Percentiles rank a stretch among this genome's conserved stretches.
These are phyloP conservation scores for Xiphorhynchus elegans DNA, from an alignment of 2,113 vertebrate genomes.

Conservation along the genomic window DNA sequence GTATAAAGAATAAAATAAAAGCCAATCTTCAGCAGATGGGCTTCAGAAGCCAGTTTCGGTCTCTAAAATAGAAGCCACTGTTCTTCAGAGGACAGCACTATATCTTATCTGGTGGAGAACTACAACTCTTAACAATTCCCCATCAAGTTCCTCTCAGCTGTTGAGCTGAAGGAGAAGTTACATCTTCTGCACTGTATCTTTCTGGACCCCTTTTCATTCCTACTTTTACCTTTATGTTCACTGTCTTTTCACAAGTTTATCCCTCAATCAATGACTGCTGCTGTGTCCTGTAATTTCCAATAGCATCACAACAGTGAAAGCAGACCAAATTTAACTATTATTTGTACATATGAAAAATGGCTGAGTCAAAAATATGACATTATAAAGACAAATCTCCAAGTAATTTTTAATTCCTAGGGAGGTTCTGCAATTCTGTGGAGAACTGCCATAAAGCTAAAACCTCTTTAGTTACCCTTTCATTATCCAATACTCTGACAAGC, in stretches of 20 bases:
- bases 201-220: not conserved
- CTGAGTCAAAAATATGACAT: accelerated
- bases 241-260: not conserved
- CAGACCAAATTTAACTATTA: not conserved
- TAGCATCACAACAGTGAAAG: not conserved
- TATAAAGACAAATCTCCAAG: not conserved
- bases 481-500: not conserved
- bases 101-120: not conserved
- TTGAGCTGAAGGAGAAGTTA: not conserved
- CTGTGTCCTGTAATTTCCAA: not conserved
- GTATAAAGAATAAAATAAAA: not conserved
- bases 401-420: not conserved
- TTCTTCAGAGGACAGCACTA: not conserved
- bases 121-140: not conserved
- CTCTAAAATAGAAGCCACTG: not conserved
- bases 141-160: not conserved
- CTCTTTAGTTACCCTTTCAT: not conserved
- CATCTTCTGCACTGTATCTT: not conserved
- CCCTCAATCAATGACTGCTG: not conserved
- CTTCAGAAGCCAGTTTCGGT: not conserved
- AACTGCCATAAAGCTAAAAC: not conserved
- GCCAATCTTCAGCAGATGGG: not conserved
- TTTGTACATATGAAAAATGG: not conserved
- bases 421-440: not conserved
- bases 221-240: not conserved